Percentiles rank a stretch among this genome's conserved stretches.
Evolutionary conservation across 2,113 vertebrate species (phyloP).

Genomic region (Colaptes auratus): DNA sequence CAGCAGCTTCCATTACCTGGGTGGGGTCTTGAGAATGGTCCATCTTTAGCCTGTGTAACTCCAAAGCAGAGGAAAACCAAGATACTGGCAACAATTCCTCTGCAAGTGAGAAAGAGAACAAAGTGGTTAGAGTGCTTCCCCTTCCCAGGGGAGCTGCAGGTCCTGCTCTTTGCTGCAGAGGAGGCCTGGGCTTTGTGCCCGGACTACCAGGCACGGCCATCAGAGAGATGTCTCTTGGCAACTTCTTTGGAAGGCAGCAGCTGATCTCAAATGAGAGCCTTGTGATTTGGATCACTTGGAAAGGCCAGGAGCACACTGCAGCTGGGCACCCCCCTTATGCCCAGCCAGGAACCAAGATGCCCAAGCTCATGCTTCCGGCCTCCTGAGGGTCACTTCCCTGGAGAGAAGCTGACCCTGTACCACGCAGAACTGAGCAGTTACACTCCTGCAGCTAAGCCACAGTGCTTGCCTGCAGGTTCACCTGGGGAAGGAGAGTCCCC

Average conservation of each 20-base stretch:
- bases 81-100: constrained; percentile 97
- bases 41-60: constrained; percentile 98
- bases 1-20: constrained; percentile 84
- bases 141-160: neutral
- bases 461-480: neutral
- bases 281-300: neutral
- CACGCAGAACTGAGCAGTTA: neutral
- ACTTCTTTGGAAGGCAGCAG: neutral
- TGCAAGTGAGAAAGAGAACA: constrained; percentile 73
- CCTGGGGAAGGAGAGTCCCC: neutral
- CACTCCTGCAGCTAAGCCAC: neutral
- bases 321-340: neutral
- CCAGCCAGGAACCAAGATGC: neutral
- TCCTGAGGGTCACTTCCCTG: neutral
- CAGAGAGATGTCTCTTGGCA: neutral
- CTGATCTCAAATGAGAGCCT: neutral
- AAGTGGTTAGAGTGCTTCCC: neutral
- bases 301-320: neutral
- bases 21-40: constrained; percentile 96
- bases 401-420: neutral
- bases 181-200: neutral
- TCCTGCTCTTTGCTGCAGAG: neutral
- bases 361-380: neutral
- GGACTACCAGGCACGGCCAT: neutral
- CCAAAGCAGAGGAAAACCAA: constrained; percentile 98